Evolutionary conservation across 1,140 invertebrate genomes (phyloP).

Genomic region (Drosophila pachea): DNA sequence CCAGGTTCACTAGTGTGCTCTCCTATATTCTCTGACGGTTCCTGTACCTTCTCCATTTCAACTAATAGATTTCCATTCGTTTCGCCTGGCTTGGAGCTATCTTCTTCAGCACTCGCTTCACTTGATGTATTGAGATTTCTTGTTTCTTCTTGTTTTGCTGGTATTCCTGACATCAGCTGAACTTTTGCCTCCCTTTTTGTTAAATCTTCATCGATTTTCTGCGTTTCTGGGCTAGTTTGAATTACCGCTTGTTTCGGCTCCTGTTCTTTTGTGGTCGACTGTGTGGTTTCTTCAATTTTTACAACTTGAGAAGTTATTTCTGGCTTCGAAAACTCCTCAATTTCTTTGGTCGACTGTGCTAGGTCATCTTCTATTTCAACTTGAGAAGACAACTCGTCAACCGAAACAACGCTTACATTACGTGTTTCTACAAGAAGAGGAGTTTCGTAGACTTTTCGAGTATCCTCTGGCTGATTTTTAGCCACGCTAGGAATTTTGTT

Average conservation of each 20-base stretch:
- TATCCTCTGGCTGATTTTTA: neutral
- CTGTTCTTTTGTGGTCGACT: neutral
- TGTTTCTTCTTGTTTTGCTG: neutral
- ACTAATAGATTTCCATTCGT: too few relatives aligned
- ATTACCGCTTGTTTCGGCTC: neutral
- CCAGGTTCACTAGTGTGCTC: too few relatives aligned
- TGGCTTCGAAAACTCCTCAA: neutral
- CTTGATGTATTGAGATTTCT: too few relatives aligned
- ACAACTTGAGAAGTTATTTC: neutral
- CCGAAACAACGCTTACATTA: neutral
- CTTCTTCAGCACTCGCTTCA: neutral
- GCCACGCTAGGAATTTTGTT: neutral
- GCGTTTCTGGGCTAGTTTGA: too few relatives aligned
- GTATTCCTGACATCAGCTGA: neutral
- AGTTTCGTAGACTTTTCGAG: neutral
- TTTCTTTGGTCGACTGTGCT: too few relatives aligned
- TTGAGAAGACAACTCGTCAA: too few relatives aligned
- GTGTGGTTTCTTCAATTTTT: neutral
- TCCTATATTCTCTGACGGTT: too few relatives aligned
- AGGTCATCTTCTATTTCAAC: too few relatives aligned
- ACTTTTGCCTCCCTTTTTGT: neutral
- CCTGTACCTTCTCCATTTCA: too few relatives aligned
- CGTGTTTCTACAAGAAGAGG: slow-evolving; percentile 7
- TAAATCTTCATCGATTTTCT: neutral
- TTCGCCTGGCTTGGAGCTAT: neutral